Percentiles rank a stretch among this genome's conserved stretches.
These are phyloP conservation scores for Pseudococcus longispinus DNA, from an alignment of 2,888 invertebrate genomes.

Conservation along the genomic window DNA sequence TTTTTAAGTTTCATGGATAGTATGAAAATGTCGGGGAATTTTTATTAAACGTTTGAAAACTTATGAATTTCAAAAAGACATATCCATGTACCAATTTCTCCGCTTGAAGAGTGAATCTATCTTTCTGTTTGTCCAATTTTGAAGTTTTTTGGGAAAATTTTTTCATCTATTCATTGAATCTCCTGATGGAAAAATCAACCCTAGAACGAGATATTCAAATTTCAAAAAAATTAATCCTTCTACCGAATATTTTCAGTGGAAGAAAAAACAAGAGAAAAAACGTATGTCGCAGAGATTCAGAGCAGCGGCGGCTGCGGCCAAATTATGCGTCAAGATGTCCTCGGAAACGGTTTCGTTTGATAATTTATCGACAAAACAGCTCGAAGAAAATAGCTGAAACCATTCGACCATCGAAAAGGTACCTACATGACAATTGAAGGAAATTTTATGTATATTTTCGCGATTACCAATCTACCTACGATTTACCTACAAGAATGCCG, in stretches of 20 bases:
- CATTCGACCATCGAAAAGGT: neutral
- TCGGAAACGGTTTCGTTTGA: slow-evolving; percentile 44
- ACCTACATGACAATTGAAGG: neutral
- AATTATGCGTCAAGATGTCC: slow-evolving; percentile 60
- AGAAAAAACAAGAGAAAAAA: slow-evolving; percentile 72
- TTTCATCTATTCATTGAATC: too few relatives aligned
- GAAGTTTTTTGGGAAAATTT: too few relatives aligned
- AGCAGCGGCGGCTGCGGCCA: slow-evolving; percentile 72
- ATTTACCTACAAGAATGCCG: neutral
- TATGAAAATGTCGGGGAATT: too few relatives aligned
- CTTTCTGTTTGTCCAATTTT: too few relatives aligned
- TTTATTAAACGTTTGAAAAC: too few relatives aligned
- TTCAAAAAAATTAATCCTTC: neutral
- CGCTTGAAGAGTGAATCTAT: too few relatives aligned
- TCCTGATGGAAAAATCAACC: neutral
- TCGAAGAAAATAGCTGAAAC: slow-evolving; percentile 21
- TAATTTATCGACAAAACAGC: slow-evolving; percentile 40
- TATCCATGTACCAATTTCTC: too few relatives aligned
- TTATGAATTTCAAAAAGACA: too few relatives aligned
- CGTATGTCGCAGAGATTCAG: slow-evolving; percentile 73
- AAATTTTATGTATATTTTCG: neutral
- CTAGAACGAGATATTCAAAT: too few relatives aligned
- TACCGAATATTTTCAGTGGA: slow-evolving; percentile 67
- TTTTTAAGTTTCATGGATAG: too few relatives aligned
- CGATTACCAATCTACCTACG: neutral